Conservation (phyloP, 2,888 invertebrate genomes). For the Cheilosia vulpina region DNA sequence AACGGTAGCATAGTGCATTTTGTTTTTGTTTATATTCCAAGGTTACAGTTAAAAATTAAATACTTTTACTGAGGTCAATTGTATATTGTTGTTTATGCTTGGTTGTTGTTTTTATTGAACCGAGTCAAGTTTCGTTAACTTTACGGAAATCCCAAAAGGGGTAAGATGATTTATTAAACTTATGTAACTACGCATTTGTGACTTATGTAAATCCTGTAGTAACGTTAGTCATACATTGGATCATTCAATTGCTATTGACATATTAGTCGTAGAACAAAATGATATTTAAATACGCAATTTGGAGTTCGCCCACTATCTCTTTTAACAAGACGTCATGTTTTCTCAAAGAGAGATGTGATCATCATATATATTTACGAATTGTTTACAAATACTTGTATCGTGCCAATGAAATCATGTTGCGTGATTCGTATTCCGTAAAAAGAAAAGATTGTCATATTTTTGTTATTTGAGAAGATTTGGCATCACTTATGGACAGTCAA, state of each 20-base stretch:
- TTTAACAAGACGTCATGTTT: too few species aligned
- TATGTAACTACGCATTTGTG: neutral
- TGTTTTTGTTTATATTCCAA: constrained; percentile 5
- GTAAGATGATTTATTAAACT: constrained; percentile 22
- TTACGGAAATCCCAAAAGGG: neutral
- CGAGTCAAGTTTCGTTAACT: neutral
- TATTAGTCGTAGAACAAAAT: neutral
- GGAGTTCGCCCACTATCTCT: too few species aligned
- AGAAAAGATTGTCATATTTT: neutral
- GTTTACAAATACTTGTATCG: too few species aligned
- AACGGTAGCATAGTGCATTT: constrained; percentile 12
- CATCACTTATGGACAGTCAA: too few species aligned
- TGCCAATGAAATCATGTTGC: neutral
- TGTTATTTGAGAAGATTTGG: too few species aligned
- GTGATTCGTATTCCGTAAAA: neutral
- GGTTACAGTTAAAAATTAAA: constrained; percentile 10
- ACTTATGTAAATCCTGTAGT: neutral
- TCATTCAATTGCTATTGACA: neutral
- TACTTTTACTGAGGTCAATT: neutral
- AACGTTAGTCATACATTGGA: neutral
- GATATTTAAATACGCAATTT: neutral
- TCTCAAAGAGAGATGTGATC: too few species aligned
- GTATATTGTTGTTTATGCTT: neutral
- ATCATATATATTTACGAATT: too few species aligned
- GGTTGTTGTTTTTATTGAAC: neutral